These are phyloP conservation scores for Ellobium chinense DNA, from an alignment of 2,888 invertebrate genomes.

Conservation along the genomic window DNA sequence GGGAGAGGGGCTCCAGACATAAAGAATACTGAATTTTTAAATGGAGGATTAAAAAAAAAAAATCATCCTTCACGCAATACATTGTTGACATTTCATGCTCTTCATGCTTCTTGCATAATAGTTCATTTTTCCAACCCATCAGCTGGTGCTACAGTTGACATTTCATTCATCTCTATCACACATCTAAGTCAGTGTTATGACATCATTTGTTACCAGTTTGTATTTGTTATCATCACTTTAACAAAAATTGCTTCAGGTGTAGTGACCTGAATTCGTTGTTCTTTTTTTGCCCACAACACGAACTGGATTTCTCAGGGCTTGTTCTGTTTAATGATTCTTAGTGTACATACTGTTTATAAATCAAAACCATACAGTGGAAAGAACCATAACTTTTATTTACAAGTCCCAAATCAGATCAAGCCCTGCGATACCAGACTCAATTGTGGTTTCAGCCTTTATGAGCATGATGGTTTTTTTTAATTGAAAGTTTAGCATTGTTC, in stretches of 20 bases:
- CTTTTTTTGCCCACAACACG: neutral
- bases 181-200: neutral
- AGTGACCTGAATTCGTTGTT: neutral
- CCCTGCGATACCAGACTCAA: neutral
- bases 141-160: slow-evolving; percentile 20
- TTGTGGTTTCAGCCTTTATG: neutral
- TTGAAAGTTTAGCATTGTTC: too few species aligned
- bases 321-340: neutral
- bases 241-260: too few species aligned
- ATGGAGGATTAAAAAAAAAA: neutral
- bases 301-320: neutral
- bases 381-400: neutral
- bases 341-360: slow-evolving; percentile 13
- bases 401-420: neutral
- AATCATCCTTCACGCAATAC: neutral
- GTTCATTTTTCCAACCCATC: neutral
- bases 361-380: neutral
- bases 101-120: slow-evolving; percentile 43
- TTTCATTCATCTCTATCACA: neutral
- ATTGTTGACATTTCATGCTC: slow-evolving; percentile 3
- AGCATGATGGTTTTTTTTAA: slow-evolving; percentile 25
- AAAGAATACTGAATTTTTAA: too few species aligned
- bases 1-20: neutral
- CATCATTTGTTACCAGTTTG: neutral
- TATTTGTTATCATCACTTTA: neutral